Evolutionary conservation across 2,888 invertebrate genomes (phyloP).

Genomic region (Aleiodes alternator): DNA sequence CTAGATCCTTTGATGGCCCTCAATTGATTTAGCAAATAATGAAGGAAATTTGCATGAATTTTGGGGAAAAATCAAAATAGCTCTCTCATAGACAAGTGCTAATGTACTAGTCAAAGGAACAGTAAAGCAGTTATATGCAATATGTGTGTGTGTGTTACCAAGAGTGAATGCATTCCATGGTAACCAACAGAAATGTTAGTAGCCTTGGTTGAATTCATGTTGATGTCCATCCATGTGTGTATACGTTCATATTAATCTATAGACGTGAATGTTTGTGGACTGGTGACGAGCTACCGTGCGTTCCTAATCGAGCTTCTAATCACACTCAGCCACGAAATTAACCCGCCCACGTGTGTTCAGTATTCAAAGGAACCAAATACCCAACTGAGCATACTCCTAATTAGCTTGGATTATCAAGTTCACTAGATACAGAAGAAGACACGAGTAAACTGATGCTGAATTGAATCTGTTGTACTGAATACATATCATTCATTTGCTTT

Average conservation of each 20-base stretch:
- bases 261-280: constrained; percentile 53
- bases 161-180: constrained; percentile 33
- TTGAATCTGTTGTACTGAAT: too few species aligned
- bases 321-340: constrained; percentile 56
- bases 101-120: constrained; percentile 14
- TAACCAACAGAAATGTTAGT: constrained; percentile 38
- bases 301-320: constrained; percentile 58
- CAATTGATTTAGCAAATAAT: not conserved
- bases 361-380: constrained; percentile 38
- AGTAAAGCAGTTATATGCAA: constrained; percentile 8
- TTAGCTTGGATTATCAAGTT: not conserved
- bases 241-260: constrained; percentile 34
- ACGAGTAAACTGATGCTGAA: too few species aligned
- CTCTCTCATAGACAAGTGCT: not conserved
- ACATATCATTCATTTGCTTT: too few species aligned
- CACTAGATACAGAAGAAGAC: not conserved
- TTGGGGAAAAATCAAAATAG: too few species aligned
- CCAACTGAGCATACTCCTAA: constrained; percentile 19
- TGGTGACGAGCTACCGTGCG: constrained; percentile 51
- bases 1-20: not conserved
- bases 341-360: constrained; percentile 44
- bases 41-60: too few species aligned
- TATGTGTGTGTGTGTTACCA: not conserved
- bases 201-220: constrained; percentile 24
- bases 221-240: constrained; percentile 39